Evolutionary conservation across 2,797 vertebrate species (phyloP).

Genomic region (Pyrocephalus nanus): DNA sequence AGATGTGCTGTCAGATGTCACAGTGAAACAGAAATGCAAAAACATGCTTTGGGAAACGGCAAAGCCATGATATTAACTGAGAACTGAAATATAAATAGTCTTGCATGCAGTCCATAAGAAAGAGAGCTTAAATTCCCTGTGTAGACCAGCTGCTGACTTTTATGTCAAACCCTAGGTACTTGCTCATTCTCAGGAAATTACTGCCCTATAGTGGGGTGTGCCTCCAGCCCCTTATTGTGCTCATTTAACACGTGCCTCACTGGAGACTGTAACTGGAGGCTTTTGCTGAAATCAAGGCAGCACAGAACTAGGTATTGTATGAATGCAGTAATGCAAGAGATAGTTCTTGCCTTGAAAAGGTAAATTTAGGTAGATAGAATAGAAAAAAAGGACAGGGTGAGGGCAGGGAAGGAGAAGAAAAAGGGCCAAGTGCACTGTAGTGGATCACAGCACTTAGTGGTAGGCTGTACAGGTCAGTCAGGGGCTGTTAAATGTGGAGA

Average conservation of each 20-base stretch:
- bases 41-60: background rate
- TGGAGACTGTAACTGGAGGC: background rate
- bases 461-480: background rate
- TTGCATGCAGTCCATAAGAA: background rate
- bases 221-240: background rate
- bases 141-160: background rate
- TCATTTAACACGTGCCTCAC: rapidly evolving
- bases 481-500: background rate
- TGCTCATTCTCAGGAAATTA: background rate
- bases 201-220: rapidly evolving
- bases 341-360: background rate
- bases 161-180: background rate
- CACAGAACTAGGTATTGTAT: rapidly evolving
- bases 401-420: too few species aligned
- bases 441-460: background rate
- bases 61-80: background rate
- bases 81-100: background rate
- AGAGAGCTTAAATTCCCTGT: background rate
- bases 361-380: background rate
- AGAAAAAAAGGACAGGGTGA: background rate
- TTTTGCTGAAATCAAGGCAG: background rate
- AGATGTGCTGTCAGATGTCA: background rate
- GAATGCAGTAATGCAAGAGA: background rate
- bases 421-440: background rate
- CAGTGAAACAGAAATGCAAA: background rate